These are phyloP conservation scores for Spodoptera picta DNA, from an alignment of 2,888 invertebrate genomes.

Conservation along the genomic window DNA sequence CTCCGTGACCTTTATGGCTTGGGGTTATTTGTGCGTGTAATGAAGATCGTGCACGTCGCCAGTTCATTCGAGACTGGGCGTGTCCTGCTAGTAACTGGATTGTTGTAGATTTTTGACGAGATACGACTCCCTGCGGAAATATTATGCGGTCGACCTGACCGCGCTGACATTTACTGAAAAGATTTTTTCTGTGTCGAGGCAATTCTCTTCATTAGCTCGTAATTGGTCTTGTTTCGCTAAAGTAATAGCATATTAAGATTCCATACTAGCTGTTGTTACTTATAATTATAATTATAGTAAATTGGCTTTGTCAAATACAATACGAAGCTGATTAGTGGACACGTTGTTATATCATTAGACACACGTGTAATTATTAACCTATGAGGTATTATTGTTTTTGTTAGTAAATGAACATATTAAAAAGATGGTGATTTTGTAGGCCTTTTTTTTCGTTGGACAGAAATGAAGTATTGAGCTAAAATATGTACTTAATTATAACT, in stretches of 20 bases:
- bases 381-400: not conserved
- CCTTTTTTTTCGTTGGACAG: constrained; percentile 59
- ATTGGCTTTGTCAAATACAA: constrained; percentile 40
- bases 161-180: constrained; percentile 65
- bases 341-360: constrained; percentile 20
- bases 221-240: constrained; percentile 68
- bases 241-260: constrained; percentile 60
- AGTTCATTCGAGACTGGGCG: constrained; percentile 61
- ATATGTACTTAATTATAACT: constrained; percentile 64
- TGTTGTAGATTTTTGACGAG: constrained; percentile 68
- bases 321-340: constrained; percentile 26
- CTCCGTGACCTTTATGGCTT: constrained; percentile 66
- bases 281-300: constrained; percentile 38
- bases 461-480: constrained; percentile 57
- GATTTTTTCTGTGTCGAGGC: constrained; percentile 59
- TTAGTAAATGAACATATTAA: not conserved
- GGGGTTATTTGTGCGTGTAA: constrained; percentile 70
- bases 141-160: constrained; percentile 61
- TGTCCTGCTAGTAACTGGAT: constrained; percentile 66
- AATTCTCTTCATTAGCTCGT: constrained; percentile 65
- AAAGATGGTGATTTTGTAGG: constrained; percentile 12
- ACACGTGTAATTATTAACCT: constrained; percentile 4
- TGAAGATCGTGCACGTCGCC: constrained; percentile 71
- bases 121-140: constrained; percentile 67
- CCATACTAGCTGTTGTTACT: constrained; percentile 32